Evolutionary conservation across 2,888 invertebrate genomes (phyloP).

Genomic region (Bimastos eiseni): DNA sequence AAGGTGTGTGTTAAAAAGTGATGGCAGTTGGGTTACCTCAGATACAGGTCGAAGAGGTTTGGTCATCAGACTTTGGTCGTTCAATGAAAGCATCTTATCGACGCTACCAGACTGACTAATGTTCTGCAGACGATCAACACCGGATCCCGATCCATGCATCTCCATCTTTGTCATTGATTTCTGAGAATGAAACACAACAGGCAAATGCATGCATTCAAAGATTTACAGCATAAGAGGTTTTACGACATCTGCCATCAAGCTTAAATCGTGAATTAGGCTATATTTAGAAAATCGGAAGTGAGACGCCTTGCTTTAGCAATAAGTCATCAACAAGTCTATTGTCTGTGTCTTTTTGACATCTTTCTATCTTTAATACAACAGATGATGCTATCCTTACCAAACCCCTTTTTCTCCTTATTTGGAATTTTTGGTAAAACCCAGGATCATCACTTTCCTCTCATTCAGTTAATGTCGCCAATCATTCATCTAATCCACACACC

Average conservation of each 20-base stretch:
- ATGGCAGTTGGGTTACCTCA: not conserved
- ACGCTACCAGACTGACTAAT: not conserved
- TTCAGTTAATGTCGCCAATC: too few relatives aligned
- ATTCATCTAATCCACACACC: too few relatives aligned
- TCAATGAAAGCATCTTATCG: conserved; percentile 2
- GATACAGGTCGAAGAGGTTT: not conserved
- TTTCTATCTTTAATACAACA: too few relatives aligned
- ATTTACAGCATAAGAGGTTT: not conserved
- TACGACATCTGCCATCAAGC: not conserved
- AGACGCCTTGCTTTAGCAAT: not conserved
- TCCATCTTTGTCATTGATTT: conserved; percentile 13
- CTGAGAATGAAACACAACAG: not conserved
- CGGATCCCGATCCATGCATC: not conserved
- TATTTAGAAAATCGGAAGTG: not conserved
- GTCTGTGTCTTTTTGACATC: too few relatives aligned
- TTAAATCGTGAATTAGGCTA: not conserved
- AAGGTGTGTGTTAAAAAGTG: not conserved
- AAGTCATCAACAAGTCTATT: too few relatives aligned
- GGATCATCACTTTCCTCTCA: too few relatives aligned
- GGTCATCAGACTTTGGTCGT: not conserved
- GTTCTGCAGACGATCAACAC: not conserved
- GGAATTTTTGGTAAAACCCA: too few relatives aligned
- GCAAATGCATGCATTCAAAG: not conserved
- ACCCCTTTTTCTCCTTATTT: too few relatives aligned
- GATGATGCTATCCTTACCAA: too few relatives aligned